Evolutionary conservation across 2,113 vertebrate genomes (phyloP).

Genomic region (Lampris megalopsis): DNA sequence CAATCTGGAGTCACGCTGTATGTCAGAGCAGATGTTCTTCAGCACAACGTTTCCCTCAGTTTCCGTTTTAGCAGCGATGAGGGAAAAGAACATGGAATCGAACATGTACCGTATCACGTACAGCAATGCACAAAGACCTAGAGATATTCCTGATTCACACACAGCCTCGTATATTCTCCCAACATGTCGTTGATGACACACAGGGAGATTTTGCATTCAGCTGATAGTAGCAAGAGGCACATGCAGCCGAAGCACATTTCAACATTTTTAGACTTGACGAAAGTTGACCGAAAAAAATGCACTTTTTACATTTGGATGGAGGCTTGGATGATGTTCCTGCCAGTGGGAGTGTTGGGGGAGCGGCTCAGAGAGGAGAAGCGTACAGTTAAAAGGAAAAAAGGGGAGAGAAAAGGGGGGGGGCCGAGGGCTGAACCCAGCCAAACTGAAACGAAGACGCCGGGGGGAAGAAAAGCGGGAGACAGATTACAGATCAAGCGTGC

Average conservation of each 20-base stretch:
- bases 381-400: background rate
- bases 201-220: no score
- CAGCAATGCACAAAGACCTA: background rate
- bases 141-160: no score
- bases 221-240: no score
- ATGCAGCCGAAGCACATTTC: no score
- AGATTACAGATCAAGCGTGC: slow-evolving; percentile 81
- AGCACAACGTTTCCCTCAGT: slow-evolving; percentile 1
- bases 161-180: no score
- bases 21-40: slow-evolving; percentile 66
- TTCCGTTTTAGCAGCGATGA: background rate
- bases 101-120: no score
- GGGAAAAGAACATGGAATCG: slow-evolving; percentile 1
- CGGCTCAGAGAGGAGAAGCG: background rate
- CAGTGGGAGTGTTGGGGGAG: background rate
- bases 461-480: slow-evolving; percentile 70
- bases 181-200: no score
- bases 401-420: background rate
- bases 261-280: no score
- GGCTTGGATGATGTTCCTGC: no score
- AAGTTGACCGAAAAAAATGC: no score
- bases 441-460: slow-evolving; percentile 52
- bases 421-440: background rate
- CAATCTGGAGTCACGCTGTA: slow-evolving; percentile 51
- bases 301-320: no score